Conservation (phyloP, 2,797 vertebrate species). For the Poeciliopsis gracilis region DNA sequence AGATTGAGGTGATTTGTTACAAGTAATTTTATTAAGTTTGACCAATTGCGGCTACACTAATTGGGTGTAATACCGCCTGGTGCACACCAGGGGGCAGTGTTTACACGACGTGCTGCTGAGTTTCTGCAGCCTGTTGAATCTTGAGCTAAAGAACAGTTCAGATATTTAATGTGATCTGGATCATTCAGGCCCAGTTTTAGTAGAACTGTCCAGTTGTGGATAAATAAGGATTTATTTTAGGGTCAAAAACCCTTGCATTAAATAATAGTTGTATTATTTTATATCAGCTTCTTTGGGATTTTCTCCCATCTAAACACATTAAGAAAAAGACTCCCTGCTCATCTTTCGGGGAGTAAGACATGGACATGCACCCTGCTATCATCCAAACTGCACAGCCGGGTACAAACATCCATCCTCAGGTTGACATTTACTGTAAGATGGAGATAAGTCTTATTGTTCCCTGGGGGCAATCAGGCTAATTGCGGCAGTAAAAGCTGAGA, state of each 20-base stretch:
- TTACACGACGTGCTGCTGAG: background rate
- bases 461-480: conserved; percentile 30
- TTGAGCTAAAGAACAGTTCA: fast-evolving
- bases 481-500: conserved; percentile 8
- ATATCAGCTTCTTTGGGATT: background rate
- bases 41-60: background rate
- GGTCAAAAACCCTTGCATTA: background rate
- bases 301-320: background rate
- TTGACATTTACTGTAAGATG: conserved; percentile 8
- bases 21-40: no score
- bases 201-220: background rate
- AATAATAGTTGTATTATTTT: background rate
- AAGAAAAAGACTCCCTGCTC: background rate
- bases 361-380: background rate
- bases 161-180: background rate
- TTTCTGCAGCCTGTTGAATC: conserved; percentile 29
- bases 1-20: no score
- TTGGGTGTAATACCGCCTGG: fast-evolving
- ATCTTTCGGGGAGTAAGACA: background rate
- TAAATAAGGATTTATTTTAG: background rate
- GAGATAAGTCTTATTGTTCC: conserved; percentile 32
- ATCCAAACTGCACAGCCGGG: conserved; percentile 1
- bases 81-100: conserved; percentile 46
- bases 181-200: background rate
- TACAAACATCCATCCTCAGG: conserved; percentile 11